These are phyloP conservation scores for Amazona guildingii DNA, from an alignment of 2,113 vertebrate genomes.

Conservation along the genomic window DNA sequence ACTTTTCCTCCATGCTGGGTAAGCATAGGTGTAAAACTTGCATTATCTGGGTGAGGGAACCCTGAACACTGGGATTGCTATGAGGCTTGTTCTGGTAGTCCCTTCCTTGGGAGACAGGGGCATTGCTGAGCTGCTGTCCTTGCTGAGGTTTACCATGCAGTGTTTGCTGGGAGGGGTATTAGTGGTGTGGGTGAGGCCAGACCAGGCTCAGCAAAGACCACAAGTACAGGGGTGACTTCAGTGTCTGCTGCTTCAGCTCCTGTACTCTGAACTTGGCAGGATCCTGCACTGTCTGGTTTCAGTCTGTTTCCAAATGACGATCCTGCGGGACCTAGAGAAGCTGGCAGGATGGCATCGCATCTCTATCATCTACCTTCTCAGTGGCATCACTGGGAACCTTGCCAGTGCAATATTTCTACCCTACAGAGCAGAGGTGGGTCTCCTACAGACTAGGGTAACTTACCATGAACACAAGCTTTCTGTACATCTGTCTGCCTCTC, in stretches of 20 bases:
- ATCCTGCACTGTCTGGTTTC: conserved; percentile 98
- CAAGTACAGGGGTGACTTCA: neutral
- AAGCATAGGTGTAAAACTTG: conserved; percentile 17
- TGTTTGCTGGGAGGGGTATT: neutral
- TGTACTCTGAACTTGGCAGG: conserved; percentile 73
- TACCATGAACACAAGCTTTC: neutral
- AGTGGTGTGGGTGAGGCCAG: fast-evolving
- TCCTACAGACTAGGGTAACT: neutral
- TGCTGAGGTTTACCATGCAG: neutral
- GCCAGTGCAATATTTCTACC: conserved; percentile 97
- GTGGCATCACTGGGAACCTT: conserved; percentile 95
- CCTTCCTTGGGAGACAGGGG: neutral
- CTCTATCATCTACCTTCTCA: conserved; percentile 97
- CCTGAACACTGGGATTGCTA: fast-evolving
- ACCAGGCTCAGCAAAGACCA: neutral
- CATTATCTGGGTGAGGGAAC: neutral
- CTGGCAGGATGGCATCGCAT: conserved; percentile 98
- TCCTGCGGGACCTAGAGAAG: conserved; percentile 95
- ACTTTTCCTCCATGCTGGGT: conserved; percentile 97
- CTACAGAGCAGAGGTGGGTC: conserved; percentile 93
- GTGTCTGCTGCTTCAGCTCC: conserved; percentile 39
- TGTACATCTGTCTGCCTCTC: neutral
- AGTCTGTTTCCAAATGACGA: conserved; percentile 97
- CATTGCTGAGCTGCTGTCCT: neutral
- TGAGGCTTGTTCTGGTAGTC: neutral